Evolutionary conservation across 1,140 invertebrate genomes (phyloP).

Genomic region (Maniola jurtina): DNA sequence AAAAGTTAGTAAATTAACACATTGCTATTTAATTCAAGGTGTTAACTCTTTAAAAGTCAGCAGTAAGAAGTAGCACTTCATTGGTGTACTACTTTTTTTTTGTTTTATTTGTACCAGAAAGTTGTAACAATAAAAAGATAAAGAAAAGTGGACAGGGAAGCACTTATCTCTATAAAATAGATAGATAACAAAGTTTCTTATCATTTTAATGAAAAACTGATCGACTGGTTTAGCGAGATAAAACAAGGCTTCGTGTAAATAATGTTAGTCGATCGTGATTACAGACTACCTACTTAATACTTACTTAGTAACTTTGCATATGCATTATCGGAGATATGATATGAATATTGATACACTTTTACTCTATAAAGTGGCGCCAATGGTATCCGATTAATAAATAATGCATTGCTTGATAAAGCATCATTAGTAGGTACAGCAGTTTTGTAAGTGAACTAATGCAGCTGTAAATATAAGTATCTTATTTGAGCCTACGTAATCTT

Average conservation of each 20-base stretch:
- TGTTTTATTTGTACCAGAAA: no score
- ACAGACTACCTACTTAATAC: neutral
- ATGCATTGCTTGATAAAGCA: conserved; percentile 11
- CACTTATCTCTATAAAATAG: no score
- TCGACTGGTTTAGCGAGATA: neutral
- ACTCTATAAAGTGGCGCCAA: conserved; percentile 11
- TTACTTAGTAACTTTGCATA: conserved; percentile 6
- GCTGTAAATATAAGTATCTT: no score
- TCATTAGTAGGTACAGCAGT: neutral
- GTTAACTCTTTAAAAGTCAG: neutral
- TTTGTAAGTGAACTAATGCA: neutral
- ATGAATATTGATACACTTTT: conserved; percentile 15
- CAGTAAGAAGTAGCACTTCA: neutral
- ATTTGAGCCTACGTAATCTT: no score
- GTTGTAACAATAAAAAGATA: no score
- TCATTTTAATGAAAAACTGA: neutral
- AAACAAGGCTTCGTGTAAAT: neutral
- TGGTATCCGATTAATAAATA: conserved; percentile 23
- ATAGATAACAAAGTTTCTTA: neutral
- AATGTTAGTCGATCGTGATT: neutral
- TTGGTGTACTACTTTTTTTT: neutral
- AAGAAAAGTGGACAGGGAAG: no score
- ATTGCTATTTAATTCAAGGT: neutral
- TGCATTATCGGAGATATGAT: conserved; percentile 4
- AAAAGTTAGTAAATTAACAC: no score